Evolutionary conservation across 2,113 vertebrate genomes (phyloP), one percentile per base, ranked within the genome.

Genomic region (Phoxinus phoxinus): DNA sequence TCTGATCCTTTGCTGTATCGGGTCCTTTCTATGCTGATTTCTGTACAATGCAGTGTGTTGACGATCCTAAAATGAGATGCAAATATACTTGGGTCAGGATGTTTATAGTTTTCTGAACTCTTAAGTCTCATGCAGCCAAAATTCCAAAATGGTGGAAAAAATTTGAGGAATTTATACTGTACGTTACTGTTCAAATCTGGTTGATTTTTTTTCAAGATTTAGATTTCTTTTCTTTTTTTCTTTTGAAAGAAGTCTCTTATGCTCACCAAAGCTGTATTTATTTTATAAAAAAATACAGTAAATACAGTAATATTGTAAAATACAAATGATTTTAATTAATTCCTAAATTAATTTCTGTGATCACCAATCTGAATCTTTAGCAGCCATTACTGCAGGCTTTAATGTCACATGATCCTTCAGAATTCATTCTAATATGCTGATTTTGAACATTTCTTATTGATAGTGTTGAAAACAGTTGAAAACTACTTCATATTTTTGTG

Each of bases 1-100:
- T 81, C 83, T 77, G 63, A 25, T 67, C 23, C 19, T 58, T 58
- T 56, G 9, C 58, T 81, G 78, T 59, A 48, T 69, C 6, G 6
- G 71, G 37, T 81, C 53, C 53, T 41, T 41, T 41, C 41, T 41
- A 41, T 41, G 8, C 41, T 10, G 41, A 9, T 41, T 41, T 41
- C 8, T 41, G 41, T 41, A 9, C 41, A 41, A 46, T 80, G 78
- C 32, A 25, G 73, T 74, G 59, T 15, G 3, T 23, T 37, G 67
- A 19, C 4, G 9, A 37, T 4, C 3, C 19, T 71, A 19, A 11
- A 37, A 71, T 71, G 32, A 37, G 67, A 71, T 37, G 19, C 19
- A 71, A 37, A 71, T 41, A 23, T 23, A 37, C 1, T 37, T 10
- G 19, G 23, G 59, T 27, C 11, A 63, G 23, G 21, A 73, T n/a